Percentiles rank a stretch among this genome's conserved stretches.
phyloP scores from a whole-genome alignment of 2,113 vertebrate species.

The Lepisosteus oculatus region DNA sequence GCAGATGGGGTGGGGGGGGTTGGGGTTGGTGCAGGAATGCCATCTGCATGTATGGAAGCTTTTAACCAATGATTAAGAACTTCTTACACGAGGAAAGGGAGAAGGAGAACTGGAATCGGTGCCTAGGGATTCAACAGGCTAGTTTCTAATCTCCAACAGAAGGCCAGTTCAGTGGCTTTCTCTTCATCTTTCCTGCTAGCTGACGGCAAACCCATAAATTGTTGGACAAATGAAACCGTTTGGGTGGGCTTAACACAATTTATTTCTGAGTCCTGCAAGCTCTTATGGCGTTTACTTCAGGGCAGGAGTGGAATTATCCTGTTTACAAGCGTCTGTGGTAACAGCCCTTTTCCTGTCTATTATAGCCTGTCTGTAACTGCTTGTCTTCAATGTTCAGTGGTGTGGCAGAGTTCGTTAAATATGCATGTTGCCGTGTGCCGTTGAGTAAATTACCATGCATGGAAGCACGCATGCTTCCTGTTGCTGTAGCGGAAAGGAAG shows the following conservation, averaged over 20 bases:
- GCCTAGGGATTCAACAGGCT: background rate
- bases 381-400: background rate
- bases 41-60: background rate
- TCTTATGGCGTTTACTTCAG: conserved; percentile 13
- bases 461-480: background rate
- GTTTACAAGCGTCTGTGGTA: conserved; percentile 12
- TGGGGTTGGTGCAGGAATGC: background rate
- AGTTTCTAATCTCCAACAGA: background rate
- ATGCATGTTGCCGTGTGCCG: background rate
- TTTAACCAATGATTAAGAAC: conserved; percentile 23
- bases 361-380: conserved; percentile 27
- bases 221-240: conserved; percentile 19
- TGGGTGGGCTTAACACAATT: conserved; percentile 39
- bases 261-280: conserved; percentile 23
- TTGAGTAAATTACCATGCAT: background rate
- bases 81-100: background rate
- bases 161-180: conserved; percentile 1
- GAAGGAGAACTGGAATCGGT: background rate
- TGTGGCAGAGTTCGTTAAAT: conserved; percentile 1
- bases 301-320: conserved; percentile 19
- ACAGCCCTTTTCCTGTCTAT: background rate
- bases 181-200: conserved; percentile 4
- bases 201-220: conserved; percentile 22
- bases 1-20: too few species aligned
- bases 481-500: background rate